Evolutionary conservation across 2,113 vertebrate species (phyloP).

Genomic region (Pedetes capensis): DNA sequence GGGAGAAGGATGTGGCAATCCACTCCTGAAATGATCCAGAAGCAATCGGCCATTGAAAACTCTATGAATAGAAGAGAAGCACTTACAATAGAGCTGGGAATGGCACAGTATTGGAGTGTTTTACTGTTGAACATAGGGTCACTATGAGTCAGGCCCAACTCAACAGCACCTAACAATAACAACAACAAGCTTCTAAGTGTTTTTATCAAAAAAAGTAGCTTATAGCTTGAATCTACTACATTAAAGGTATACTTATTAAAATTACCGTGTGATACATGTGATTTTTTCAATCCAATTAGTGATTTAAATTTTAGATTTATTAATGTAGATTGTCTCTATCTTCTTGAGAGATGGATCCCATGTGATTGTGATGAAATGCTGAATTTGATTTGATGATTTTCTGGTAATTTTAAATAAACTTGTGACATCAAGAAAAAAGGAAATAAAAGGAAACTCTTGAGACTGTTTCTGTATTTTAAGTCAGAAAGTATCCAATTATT

Average conservation of each 20-base stretch:
- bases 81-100: too few relatives aligned
- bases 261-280: not conserved
- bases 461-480: constrained; percentile 13
- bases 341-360: not conserved
- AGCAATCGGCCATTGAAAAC: too few relatives aligned
- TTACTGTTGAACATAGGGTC: too few relatives aligned
- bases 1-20: too few relatives aligned
- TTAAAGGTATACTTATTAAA: not conserved
- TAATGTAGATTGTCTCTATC: not conserved
- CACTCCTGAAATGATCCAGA: too few relatives aligned
- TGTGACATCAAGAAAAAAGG: not conserved
- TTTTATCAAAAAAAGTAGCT: not conserved
- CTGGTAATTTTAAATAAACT: not conserved
- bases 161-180: too few relatives aligned
- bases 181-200: not conserved
- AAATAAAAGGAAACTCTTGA: not conserved
- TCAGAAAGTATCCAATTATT: not conserved
- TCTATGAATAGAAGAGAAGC: too few relatives aligned
- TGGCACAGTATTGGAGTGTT: too few relatives aligned
- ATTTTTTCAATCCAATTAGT: not conserved
- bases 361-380: not conserved
- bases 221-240: not conserved
- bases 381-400: not conserved
- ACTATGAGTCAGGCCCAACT: too few relatives aligned
- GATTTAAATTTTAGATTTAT: constrained; percentile 1